Conservation (phyloP, 2,888 invertebrate genomes). For the Tethea ocularis region DNA sequence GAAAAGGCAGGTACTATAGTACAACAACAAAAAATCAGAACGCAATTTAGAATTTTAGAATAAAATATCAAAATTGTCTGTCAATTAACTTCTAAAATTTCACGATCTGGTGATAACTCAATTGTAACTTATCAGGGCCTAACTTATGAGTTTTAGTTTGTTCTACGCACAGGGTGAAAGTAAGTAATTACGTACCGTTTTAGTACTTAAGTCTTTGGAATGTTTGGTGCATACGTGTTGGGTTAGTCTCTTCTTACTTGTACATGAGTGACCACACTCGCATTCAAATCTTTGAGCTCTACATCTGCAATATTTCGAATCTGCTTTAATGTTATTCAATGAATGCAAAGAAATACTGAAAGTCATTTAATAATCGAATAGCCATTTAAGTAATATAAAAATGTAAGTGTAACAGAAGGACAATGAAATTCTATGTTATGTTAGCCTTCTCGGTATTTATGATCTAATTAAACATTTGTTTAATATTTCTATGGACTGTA, state of each 20-base stretch:
- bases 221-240: slow-evolving; percentile 45
- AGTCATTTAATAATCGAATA: too few relatives aligned
- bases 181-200: slow-evolving; percentile 17
- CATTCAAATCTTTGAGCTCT: slow-evolving; percentile 44
- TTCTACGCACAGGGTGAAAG: neutral
- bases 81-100: too few relatives aligned
- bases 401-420: too few relatives aligned
- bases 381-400: too few relatives aligned
- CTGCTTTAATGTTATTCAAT: neutral
- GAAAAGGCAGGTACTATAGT: too few relatives aligned
- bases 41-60: too few relatives aligned
- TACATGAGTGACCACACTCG: slow-evolving; percentile 50
- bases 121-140: too few relatives aligned
- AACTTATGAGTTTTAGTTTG: neutral
- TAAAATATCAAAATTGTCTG: too few relatives aligned
- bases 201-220: slow-evolving; percentile 15
- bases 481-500: too few relatives aligned
- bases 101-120: too few relatives aligned
- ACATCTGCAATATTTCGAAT: slow-evolving; percentile 43
- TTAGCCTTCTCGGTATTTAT: neutral
- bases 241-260: slow-evolving; percentile 43
- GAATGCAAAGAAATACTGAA: neutral
- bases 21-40: too few relatives aligned
- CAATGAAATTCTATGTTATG: too few relatives aligned
- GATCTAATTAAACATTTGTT: neutral